Evolutionary conservation across 1,140 invertebrate species (phyloP), one percentile per base, ranked within the genome.

Genomic region (Pentalonia nigronervosa): DNA sequence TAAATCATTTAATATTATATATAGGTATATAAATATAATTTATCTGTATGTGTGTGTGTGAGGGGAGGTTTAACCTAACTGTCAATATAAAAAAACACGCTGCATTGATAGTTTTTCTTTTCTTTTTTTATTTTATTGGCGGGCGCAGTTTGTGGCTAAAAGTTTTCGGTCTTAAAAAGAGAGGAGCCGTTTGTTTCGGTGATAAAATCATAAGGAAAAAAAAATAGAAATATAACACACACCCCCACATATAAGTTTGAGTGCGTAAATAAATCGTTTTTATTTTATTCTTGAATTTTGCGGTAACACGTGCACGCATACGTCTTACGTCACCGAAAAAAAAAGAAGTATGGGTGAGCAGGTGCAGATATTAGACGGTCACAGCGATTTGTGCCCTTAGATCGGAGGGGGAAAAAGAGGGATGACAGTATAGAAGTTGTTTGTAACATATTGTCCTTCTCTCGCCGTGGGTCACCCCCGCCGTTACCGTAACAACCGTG

Each of bases 331-430:
- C 91, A 93, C 81, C 81, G 41, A 91, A 91, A 91, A 91, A 90
- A 91, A 83, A 83, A 81, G 50, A 50, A 36, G n/a, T n/a, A n/a
- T 50, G 76, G 90, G 41, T 36, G 47, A 93, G 91, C 91, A 93
- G 91, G 91, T 93, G 91, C 91, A 93, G 91, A 93, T 93, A 93
- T 93, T 93, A 84, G 91, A 93, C 91, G 91, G 91, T 93, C 91
- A 93, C 91, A n/a, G 81, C 48, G 67, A 93, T 93, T 93, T 93
- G 91, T 93, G 81, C 48, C 91, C 91, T 93, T 34, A 50, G 81
- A n/a, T 30, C 81, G n/a, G 47, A 36, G 56, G 56, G 56, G 56
- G n/a, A 9, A 53, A 84, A 93, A 93, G 11, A 36, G 91, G 34
- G 23, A 53, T 53, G 76, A 93, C 76, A 41, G 76, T 53, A 84